A percentile compares a stretch with the other conserved stretches of the same genome.
Conservation (phyloP, 2,797 vertebrate genomes). For the Chrysocyon brachyurus region DNA sequence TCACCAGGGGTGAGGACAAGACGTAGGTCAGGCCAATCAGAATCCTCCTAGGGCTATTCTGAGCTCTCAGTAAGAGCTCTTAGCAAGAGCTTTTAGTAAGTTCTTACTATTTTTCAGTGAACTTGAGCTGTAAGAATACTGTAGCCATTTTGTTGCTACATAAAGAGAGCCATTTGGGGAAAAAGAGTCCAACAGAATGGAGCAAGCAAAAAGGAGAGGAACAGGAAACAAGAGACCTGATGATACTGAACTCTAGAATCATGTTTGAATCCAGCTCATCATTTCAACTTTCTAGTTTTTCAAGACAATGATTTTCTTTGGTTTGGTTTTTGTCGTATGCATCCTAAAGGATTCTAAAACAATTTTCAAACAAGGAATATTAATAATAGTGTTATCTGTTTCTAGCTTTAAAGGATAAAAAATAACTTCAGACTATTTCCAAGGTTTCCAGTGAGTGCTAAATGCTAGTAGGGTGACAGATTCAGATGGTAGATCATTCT, state of each 20-base stretch:
- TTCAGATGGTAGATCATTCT: background rate
- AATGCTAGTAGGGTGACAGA: background rate
- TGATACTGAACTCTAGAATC: background rate
- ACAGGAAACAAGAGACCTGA: background rate
- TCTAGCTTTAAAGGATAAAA: slow-evolving; percentile 25
- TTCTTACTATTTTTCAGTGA: background rate
- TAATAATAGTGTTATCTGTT: slow-evolving; percentile 25
- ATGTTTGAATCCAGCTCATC: background rate
- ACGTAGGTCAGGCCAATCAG: background rate
- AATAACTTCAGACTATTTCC: background rate
- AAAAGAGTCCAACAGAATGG: background rate
- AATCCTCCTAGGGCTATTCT: background rate
- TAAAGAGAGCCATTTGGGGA: background rate
- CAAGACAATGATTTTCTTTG: background rate
- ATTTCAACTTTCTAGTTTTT: background rate
- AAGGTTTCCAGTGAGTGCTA: background rate
- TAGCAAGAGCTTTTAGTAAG: no score
- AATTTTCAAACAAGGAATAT: background rate
- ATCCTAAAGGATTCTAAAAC: background rate
- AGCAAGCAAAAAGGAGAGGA: background rate
- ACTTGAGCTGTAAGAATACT: background rate
- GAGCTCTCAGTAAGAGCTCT: background rate
- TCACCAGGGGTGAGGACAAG: background rate
- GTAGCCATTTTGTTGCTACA: background rate
- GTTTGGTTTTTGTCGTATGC: background rate